Percentiles rank a stretch among this genome's conserved stretches.
Conservation (phyloP, 2,113 vertebrate genomes). For the Talpa occidentalis region DNA sequence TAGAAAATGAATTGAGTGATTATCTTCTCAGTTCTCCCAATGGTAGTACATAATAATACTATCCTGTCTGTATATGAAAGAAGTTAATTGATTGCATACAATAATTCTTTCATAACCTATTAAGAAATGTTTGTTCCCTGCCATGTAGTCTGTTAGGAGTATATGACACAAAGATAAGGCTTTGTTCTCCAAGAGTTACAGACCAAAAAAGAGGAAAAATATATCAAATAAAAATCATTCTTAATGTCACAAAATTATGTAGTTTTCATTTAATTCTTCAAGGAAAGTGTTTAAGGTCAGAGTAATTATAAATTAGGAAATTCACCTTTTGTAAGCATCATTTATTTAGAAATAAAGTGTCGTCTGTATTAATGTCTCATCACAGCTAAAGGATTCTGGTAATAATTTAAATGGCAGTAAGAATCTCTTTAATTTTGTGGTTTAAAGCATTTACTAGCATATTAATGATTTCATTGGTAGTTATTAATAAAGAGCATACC, state of each 20-base stretch:
- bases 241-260: conserved; percentile 24
- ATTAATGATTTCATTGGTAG: conserved; percentile 25
- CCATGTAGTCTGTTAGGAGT: neutral
- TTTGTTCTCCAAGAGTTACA: neutral
- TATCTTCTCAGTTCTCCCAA: conserved; percentile 1
- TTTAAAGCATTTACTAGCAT: neutral
- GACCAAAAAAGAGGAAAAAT: neutral
- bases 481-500: conserved; percentile 25
- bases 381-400: neutral
- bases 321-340: conserved; percentile 22
- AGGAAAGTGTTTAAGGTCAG: conserved; percentile 35
- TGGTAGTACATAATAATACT: neutral
- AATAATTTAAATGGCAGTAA: conserved; percentile 36
- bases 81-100: neutral
- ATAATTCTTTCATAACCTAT: neutral
- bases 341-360: conserved; percentile 15
- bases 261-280: conserved; percentile 49
- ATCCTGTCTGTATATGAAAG: neutral
- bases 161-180: neutral
- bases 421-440: conserved; percentile 39
- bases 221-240: neutral
- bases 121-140: neutral
- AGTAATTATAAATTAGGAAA: conserved; percentile 2
- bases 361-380: conserved; percentile 8
- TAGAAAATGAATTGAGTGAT: conserved; percentile 14